Conservation (phyloP, 2,888 invertebrate genomes). For the Tenthredo distinguenda region DNA sequence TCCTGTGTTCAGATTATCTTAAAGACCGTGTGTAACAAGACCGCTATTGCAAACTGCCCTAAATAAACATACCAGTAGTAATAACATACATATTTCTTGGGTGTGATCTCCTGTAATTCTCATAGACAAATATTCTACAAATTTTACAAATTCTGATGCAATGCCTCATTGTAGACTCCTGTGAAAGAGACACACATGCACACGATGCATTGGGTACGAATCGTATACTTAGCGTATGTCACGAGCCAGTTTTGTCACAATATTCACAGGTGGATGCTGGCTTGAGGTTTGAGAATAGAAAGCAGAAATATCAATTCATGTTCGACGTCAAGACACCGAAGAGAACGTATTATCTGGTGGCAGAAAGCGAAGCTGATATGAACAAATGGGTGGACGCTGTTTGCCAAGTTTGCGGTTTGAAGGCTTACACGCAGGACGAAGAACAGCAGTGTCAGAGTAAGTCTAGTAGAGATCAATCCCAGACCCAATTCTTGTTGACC, state of each 20-base stretch:
- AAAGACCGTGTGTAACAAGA: neutral
- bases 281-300: slow-evolving; percentile 89
- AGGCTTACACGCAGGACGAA: slow-evolving; percentile 84
- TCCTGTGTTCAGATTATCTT: neutral
- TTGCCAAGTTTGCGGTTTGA: slow-evolving; percentile 94
- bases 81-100: neutral
- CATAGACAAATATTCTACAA: neutral
- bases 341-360: slow-evolving; percentile 94
- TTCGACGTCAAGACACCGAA: slow-evolving; percentile 94
- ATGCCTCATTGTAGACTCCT: neutral
- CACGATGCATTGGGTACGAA: neutral
- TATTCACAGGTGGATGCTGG: slow-evolving; percentile 89
- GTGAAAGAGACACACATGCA: neutral
- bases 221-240: neutral
- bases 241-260: slow-evolving; percentile 29
- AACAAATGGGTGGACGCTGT: slow-evolving; percentile 97
- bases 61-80: neutral
- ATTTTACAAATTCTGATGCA: neutral
- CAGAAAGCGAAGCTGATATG: slow-evolving; percentile 95
- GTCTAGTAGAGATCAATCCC: slow-evolving; percentile 51
- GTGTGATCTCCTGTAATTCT: neutral
- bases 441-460: slow-evolving; percentile 76
- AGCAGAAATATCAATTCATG: slow-evolving; percentile 90
- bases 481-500: neutral
- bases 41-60: neutral